phyloP scores from a whole-genome alignment of 2,797 vertebrate species.

The Pipistrellus pygmaeus region DNA sequence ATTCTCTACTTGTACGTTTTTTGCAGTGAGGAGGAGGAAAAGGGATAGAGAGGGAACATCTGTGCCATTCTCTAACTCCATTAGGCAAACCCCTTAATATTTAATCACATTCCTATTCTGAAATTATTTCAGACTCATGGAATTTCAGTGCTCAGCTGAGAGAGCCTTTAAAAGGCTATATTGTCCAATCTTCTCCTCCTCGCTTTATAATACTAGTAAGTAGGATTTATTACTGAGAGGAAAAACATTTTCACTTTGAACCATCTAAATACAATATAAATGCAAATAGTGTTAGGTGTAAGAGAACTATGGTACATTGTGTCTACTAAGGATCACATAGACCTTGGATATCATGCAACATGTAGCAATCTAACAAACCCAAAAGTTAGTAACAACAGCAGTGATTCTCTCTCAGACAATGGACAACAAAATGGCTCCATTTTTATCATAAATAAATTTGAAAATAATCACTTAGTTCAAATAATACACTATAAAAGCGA shows the following conservation, averaged over 20 bases:
- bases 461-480: conserved; percentile 27
- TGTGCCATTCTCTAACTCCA: background rate
- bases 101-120: conserved; percentile 47
- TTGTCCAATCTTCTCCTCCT: background rate
- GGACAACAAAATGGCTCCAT: background rate
- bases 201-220: conserved; percentile 11
- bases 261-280: background rate
- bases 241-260: conserved; percentile 42
- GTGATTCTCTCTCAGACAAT: background rate
- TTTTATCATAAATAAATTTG: conserved; percentile 1
- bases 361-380: conserved; percentile 23
- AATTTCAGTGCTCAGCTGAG: conserved; percentile 33
- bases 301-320: conserved; percentile 22
- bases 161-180: background rate
- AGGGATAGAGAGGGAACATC: background rate
- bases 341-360: background rate
- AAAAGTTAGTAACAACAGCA: conserved; percentile 29
- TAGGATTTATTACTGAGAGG: background rate
- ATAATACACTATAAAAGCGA: background rate
- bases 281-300: background rate
- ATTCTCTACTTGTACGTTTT: conserved; percentile 45
- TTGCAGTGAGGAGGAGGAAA: background rate
- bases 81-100: conserved; percentile 35
- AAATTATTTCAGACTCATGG: conserved; percentile 52
- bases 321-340: background rate